Percentiles rank a stretch among this genome's conserved stretches.
Conservation (phyloP, 2,888 invertebrate genomes). For the Schrankia costaestrigalis region DNA sequence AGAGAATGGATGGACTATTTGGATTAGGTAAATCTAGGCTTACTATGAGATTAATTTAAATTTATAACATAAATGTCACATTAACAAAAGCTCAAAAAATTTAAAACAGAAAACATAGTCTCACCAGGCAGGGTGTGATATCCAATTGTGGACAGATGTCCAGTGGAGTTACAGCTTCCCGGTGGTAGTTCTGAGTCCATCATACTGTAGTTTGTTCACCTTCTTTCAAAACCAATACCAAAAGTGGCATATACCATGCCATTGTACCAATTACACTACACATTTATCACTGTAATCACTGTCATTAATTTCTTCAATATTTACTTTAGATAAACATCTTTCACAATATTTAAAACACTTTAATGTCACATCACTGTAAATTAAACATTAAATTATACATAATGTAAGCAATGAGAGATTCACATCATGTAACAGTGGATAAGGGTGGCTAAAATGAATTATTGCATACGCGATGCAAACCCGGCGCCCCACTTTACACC, state of each 20-base stretch:
- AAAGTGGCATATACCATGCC: constrained; percentile 36
- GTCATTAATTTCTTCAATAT: constrained; percentile 17
- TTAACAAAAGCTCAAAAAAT: background rate
- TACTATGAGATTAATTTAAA: too few relatives aligned
- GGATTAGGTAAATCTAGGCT: too few relatives aligned
- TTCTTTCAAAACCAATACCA: constrained; percentile 33
- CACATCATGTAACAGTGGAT: constrained; percentile 16
- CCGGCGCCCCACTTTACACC: constrained; percentile 68
- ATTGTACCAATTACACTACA: constrained; percentile 42
- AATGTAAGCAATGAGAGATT: constrained; percentile 8
- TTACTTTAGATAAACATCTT: constrained; percentile 25
- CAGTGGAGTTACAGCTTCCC: constrained; percentile 77
- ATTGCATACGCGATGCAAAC: constrained; percentile 56
- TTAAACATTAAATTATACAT: constrained; percentile 7
- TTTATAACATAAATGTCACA: background rate
- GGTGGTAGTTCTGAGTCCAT: constrained; percentile 77
- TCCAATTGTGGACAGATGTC: constrained; percentile 77
- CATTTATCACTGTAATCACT: constrained; percentile 34
- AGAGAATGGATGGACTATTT: too few relatives aligned
- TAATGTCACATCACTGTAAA: constrained; percentile 17
- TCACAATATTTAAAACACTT: background rate
- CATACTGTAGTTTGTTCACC: constrained; percentile 52
- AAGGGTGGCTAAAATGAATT: constrained; percentile 34
- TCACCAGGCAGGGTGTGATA: constrained; percentile 69
- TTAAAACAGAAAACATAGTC: constrained; percentile 7